These are phyloP conservation scores for Folsomia candida DNA, from an alignment of 2,888 invertebrate species.

Conservation along the genomic window DNA sequence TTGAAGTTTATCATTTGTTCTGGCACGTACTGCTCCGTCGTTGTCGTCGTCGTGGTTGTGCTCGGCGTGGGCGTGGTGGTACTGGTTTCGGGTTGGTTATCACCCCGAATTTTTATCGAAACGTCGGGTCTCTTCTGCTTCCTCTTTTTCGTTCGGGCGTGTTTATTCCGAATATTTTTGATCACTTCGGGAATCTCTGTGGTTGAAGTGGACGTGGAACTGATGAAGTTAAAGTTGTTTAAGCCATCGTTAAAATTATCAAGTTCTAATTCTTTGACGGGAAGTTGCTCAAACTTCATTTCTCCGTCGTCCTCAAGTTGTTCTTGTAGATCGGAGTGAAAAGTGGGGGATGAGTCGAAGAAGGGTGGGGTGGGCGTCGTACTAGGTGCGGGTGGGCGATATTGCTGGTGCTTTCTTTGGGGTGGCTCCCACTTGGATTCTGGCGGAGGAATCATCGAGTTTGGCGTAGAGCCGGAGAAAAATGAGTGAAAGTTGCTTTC, in stretches of 20 bases:
- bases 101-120: slow-evolving; percentile 19
- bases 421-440: slow-evolving; percentile 2
- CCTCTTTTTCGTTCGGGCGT: slow-evolving; percentile 6
- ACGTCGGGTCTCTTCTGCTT: slow-evolving; percentile 18
- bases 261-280: too few species aligned
- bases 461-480: background rate
- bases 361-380: slow-evolving; percentile 14
- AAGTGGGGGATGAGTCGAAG: too few species aligned
- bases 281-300: too few species aligned
- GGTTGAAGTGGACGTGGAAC: too few species aligned
- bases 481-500: background rate
- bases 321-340: too few species aligned
- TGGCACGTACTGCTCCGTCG: background rate
- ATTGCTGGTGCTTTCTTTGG: slow-evolving; percentile 2
- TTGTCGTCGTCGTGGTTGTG: slow-evolving; percentile 9
- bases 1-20: too few species aligned
- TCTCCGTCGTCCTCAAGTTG: too few species aligned
- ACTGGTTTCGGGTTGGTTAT: slow-evolving; percentile 1
- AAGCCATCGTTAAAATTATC: background rate
- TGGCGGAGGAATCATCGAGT: too few species aligned
- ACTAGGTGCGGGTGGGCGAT: slow-evolving; percentile 4
- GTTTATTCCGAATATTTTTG: background rate
- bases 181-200: slow-evolving; percentile 3
- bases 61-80: background rate
- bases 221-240: too few species aligned